A percentile compares a stretch with the other conserved stretches of the same genome.
Evolutionary conservation across 2,113 vertebrate species (phyloP).

Genomic region (Tetrao urogallus): DNA sequence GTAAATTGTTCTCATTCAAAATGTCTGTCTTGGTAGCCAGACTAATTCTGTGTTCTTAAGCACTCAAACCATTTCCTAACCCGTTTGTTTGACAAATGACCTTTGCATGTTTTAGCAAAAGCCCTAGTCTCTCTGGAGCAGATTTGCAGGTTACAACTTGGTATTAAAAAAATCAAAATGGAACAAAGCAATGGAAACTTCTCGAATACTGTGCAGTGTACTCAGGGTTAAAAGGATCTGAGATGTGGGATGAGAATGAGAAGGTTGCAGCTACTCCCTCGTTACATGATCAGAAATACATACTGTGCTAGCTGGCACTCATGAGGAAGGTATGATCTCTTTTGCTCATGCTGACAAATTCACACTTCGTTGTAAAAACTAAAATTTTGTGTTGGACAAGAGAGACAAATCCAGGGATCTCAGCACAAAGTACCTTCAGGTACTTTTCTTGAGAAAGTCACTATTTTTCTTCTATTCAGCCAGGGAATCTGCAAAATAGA

Average conservation of each 20-base stretch:
- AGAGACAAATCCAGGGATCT: neutral
- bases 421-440: neutral
- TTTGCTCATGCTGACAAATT: neutral
- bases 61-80: neutral
- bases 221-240: neutral
- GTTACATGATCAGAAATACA: neutral
- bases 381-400: neutral
- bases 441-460: neutral
- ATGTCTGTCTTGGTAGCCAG: neutral
- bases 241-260: neutral
- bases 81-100: neutral
- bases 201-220: rapidly evolving
- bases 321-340: neutral
- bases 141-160: neutral
- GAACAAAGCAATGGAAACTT: neutral
- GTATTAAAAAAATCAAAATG: neutral
- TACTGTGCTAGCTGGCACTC: neutral
- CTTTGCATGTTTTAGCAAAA: neutral
- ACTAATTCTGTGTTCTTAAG: slow-evolving; percentile 9
- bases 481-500: neutral
- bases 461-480: neutral
- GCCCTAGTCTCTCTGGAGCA: neutral
- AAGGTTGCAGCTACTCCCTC: neutral
- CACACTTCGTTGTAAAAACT: neutral
- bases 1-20: slow-evolving; percentile 19